Conservation (phyloP, 2,888 invertebrate species). For the Amorpha juglandis region DNA sequence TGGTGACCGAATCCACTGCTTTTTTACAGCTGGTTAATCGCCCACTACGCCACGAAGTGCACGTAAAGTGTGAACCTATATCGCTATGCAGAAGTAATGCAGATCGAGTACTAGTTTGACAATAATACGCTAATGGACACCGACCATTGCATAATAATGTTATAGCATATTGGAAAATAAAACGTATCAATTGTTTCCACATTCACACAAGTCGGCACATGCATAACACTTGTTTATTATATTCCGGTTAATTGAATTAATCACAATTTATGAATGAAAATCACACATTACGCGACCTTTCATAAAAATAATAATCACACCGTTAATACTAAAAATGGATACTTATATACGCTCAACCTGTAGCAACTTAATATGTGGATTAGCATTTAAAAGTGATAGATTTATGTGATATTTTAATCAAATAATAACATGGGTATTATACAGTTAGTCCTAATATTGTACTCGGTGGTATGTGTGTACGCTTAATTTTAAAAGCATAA, state of each 20-base stretch:
- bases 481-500: neutral
- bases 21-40: too few relatives aligned
- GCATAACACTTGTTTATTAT: slow-evolving; percentile 23
- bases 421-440: neutral
- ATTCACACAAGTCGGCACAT: slow-evolving; percentile 29
- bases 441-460: neutral
- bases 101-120: neutral
- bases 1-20: too few relatives aligned
- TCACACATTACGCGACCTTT: slow-evolving; percentile 17
- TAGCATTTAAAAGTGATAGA: too few relatives aligned
- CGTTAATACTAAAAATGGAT: slow-evolving; percentile 30
- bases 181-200: neutral
- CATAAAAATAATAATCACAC: slow-evolving; percentile 28
- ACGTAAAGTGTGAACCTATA: neutral
- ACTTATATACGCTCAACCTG: slow-evolving; percentile 25
- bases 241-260: slow-evolving; percentile 12
- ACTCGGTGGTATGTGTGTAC: too few relatives aligned
- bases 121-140: neutral
- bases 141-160: neutral
- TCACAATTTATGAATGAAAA: slow-evolving; percentile 10
- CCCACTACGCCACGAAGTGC: too few relatives aligned
- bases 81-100: neutral
- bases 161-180: neutral
- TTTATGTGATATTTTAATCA: neutral
- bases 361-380: slow-evolving; percentile 3